phyloP scores from a whole-genome alignment of 2,888 invertebrate genomes.

The Rotaria socialis region DNA sequence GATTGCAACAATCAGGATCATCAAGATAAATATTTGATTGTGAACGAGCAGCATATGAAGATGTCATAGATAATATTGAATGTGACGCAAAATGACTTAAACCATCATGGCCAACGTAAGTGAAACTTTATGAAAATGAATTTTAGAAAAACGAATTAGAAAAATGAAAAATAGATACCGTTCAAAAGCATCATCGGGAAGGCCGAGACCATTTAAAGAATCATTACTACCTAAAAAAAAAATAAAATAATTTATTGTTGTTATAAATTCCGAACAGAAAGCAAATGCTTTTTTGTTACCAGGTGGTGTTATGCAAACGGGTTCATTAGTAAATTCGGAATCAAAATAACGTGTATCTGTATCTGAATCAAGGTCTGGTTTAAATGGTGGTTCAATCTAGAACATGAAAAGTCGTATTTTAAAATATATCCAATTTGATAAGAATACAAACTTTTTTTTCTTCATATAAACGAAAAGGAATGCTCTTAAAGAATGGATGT shows the following conservation, averaged over 20 bases:
- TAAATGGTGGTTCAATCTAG: conserved; percentile 73
- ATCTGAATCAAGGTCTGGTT: conserved; percentile 75
- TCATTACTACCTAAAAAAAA: conserved; percentile 3
- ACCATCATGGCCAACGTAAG: conserved; percentile 16
- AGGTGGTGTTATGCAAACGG: conserved; percentile 55
- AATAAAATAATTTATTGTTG: background rate
- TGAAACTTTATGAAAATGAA: background rate
- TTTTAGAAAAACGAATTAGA: background rate
- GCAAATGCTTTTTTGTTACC: background rate
- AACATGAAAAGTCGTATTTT: conserved; percentile 62
- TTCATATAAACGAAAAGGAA: conserved; percentile 64
- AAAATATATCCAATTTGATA: background rate
- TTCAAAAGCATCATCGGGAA: conserved; percentile 10
- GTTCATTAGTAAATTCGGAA: conserved; percentile 83
- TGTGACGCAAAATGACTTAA: conserved; percentile 25
- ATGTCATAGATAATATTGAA: background rate
- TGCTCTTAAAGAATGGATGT: conserved; percentile 64
- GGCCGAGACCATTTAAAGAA: background rate
- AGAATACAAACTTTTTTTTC: conserved; percentile 57
- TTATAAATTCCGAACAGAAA: background rate
- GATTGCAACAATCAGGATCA: background rate
- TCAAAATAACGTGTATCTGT: conserved; percentile 97
- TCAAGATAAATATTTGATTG: conserved; percentile 27
- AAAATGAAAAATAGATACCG: background rate
- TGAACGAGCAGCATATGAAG: background rate